A percentile compares a stretch with the other conserved stretches of the same genome.
phyloP scores from a whole-genome alignment of 2,888 invertebrate species.

The Alviniconcha strummeri region DNA sequence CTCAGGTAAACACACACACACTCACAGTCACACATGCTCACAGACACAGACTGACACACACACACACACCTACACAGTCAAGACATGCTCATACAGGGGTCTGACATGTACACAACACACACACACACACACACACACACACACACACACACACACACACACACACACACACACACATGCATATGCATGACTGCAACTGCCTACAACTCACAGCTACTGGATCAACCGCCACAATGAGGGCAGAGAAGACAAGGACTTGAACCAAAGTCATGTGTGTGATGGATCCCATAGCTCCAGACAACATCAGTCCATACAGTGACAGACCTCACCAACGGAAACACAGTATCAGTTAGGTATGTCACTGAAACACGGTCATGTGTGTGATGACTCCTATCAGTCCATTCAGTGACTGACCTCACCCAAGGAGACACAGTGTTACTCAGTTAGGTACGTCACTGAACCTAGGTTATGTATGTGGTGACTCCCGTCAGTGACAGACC shows the following conservation, averaged over 20 bases:
- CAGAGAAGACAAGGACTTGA: constrained; percentile 75
- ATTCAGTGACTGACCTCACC: no score
- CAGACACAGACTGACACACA: neutral
- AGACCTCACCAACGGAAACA: constrained; percentile 52
- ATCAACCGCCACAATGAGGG: constrained; percentile 78
- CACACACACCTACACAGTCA: neutral
- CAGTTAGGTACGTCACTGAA: no score
- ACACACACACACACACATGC: neutral
- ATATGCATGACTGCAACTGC: neutral
- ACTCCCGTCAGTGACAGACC: no score
- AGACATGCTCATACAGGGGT: no score
- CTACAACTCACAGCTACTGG: constrained; percentile 76
- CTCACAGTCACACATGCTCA: neutral
- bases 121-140: neutral
- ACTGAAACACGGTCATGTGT: neutral
- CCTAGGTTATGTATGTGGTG: no score
- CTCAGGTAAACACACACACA: neutral
- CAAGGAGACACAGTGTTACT: no score
- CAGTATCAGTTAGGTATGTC: neutral
- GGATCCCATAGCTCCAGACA: constrained; percentile 65
- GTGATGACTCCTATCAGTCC: no score
- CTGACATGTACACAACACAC: neutral
- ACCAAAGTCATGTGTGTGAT: constrained; percentile 52
- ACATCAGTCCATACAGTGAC: constrained; percentile 63
- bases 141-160: neutral